Conservation (phyloP, 1,140 invertebrate species). For the Plutomurus gul region DNA sequence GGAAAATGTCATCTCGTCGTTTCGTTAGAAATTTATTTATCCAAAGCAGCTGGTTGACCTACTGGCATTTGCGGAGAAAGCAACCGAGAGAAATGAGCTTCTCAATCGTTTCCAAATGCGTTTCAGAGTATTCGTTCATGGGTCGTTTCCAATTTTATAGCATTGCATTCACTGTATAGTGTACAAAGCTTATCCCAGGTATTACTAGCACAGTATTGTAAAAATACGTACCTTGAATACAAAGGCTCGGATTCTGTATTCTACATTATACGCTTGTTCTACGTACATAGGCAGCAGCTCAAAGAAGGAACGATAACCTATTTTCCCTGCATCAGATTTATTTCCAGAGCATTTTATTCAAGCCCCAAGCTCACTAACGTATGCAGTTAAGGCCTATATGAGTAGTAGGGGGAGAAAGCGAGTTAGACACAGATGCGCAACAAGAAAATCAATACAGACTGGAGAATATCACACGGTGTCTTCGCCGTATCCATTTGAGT, state of each 20-base stretch:
- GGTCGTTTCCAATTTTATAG: too few relatives aligned
- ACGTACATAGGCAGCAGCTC: too few relatives aligned
- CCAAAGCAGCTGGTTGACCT: neutral
- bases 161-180: too few relatives aligned
- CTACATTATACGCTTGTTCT: too few relatives aligned
- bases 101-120: too few relatives aligned
- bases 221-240: too few relatives aligned
- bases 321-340: neutral
- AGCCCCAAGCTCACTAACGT: neutral
- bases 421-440: slow-evolving; percentile 28
- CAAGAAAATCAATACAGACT: slow-evolving; percentile 19
- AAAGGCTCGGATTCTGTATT: too few relatives aligned
- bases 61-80: neutral
- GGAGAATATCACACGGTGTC: neutral
- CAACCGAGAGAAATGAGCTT: neutral
- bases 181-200: too few relatives aligned
- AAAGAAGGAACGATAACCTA: neutral
- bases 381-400: too few relatives aligned
- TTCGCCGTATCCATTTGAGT: neutral
- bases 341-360: neutral
- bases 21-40: neutral
- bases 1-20: neutral
- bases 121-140: too few relatives aligned
- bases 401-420: too few relatives aligned
- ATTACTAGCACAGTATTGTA: too few relatives aligned